Base-by-base conservation (phyloP, 1,140 invertebrate species). In the Stegodyphus dumicola region DNA sequence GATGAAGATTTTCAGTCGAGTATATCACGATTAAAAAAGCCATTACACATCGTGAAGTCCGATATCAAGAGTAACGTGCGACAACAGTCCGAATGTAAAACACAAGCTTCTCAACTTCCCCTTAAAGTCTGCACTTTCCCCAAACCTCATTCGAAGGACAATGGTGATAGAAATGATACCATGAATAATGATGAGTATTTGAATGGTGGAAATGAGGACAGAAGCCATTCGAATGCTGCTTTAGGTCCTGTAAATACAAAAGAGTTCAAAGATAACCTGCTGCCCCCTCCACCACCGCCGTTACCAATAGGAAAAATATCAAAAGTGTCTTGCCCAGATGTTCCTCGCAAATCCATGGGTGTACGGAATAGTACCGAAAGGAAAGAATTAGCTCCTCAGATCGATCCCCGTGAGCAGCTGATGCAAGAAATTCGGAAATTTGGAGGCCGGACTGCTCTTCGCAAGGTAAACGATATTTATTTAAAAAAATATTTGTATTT, bases 401-500 rank as follows among this genome's bases (percentile, higher is more conserved):
- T 76, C 7, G 87, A 85, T 69, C 69, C 87, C 13, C 6, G 87
- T 33, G 87, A 87, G 33, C 64, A 85, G 54, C 51, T 87, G 13
- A 87, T 87, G 87, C 65, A 69, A n/a, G 81, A 87, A 49, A 85
- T 87, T 60, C 71, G 87, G 54, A 87, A 85, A 53, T 85, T 85
- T 66, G 76, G 81, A 17, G 87, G 87, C 70, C 54, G 81, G 64
- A 85, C 77, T 70, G 76, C 80, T 10, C 71, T 87, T 9, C 52
- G 84, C 51, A 87, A 86, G 69, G 87, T 87, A 52, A 87, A 73
- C 10, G 3, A 60, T 60, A 60, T 60, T 33, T 33, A 33, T 33
- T 33, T 33, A 33, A 33, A 33, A 33, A 33, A 33, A 33, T 33
- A 33, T 33, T 33, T 33, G 33, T 33, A 33, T 33, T 33, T 33